phyloP scores from a whole-genome alignment of 1,140 invertebrate species.

The Pseudomyrmex gracilis region DNA sequence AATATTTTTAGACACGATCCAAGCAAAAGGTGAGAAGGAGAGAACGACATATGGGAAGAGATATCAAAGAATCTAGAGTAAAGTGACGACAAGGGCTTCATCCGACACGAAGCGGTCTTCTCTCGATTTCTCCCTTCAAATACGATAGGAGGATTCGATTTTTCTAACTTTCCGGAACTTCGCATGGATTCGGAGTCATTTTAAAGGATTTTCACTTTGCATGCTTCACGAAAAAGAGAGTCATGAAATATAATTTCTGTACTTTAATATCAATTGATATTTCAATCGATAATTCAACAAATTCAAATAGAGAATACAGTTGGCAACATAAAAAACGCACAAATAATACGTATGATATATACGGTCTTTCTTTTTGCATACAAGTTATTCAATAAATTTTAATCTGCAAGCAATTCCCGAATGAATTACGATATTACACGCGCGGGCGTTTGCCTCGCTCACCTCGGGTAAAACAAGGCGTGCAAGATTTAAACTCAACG shows the following conservation, averaged over 20 bases:
- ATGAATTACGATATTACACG: too few species aligned
- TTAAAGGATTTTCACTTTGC: constrained; percentile 13
- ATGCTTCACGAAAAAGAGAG: neutral
- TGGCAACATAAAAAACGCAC: neutral
- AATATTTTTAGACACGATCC: constrained; percentile 26
- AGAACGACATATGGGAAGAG: constrained; percentile 25
- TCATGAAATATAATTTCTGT: neutral
- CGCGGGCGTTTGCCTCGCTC: too few species aligned
- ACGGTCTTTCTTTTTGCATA: too few species aligned
- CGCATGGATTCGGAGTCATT: constrained; percentile 2
- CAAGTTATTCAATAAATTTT: too few species aligned
- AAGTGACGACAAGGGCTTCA: constrained; percentile 54
- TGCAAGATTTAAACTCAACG: constrained; percentile 26
- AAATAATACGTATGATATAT: too few species aligned
- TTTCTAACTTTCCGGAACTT: constrained; percentile 23
- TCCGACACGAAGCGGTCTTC: constrained; percentile 19
- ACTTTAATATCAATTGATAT: neutral
- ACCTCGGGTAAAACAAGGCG: neutral
- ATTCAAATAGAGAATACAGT: neutral
- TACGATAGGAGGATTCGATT: constrained; percentile 59
- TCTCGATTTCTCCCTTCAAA: constrained; percentile 30
- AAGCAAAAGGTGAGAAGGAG: constrained; percentile 6
- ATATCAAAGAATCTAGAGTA: constrained; percentile 11
- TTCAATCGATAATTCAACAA: neutral
- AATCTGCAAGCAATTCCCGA: too few species aligned